phyloP scores from a whole-genome alignment of 2,797 vertebrate species.

The Trichosurus vulpecula region DNA sequence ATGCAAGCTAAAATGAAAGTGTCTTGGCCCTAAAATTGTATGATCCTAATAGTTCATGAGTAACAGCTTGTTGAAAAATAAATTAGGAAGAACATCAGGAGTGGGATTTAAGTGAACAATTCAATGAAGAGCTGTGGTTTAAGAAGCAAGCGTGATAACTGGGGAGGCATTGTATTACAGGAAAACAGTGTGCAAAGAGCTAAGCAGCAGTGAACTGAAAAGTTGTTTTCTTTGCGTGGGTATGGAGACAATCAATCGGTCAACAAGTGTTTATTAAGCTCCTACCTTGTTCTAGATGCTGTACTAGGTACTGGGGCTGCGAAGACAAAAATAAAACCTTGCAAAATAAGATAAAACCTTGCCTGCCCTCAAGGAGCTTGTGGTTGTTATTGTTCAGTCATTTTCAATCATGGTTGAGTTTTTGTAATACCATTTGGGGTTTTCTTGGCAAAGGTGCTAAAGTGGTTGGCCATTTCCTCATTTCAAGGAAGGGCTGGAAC shows the following conservation, averaged over 20 bases:
- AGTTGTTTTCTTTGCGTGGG: not conserved
- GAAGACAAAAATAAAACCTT: not conserved
- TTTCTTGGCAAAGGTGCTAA: not conserved
- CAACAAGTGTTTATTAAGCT: not conserved
- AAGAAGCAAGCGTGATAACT: not conserved
- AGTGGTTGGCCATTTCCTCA: not conserved
- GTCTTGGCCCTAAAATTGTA: not conserved
- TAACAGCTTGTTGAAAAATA: not conserved
- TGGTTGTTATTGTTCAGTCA: not conserved
- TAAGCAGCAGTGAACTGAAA: not conserved
- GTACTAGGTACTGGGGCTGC: not conserved
- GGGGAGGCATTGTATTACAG: not conserved
- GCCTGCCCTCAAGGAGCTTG: not conserved
- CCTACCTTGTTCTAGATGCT: not conserved
- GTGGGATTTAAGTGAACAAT: not conserved
- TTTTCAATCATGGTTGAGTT: not conserved
- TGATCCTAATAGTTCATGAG: not conserved
- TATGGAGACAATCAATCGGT: not conserved
- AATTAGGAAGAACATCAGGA: not conserved
- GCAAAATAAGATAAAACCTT: not conserved
- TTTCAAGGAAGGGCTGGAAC: not conserved
- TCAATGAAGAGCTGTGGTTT: conserved; percentile 5
- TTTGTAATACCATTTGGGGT: not conserved
- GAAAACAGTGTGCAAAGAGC: not conserved
- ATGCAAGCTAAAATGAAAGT: not conserved